Base-by-base conservation (phyloP, 2,797 vertebrate genomes). In the Rhincodon typus region DNA sequence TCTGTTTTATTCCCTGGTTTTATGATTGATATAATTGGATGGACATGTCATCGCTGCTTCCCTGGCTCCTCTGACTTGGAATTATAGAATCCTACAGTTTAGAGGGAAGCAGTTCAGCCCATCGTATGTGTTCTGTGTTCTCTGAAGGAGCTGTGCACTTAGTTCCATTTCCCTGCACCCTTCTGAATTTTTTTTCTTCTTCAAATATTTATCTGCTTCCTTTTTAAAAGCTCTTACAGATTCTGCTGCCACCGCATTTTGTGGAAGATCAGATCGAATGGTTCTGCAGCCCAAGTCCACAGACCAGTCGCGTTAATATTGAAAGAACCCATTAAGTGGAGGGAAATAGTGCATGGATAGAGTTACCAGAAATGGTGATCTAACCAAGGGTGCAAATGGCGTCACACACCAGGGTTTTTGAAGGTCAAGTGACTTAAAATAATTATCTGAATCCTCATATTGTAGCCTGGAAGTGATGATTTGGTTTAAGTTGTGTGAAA, bases 121-220 rank as follows among this genome's bases (percentile, higher is more conserved):
- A 42, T 23, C 7, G 7, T 38, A 42, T n/a, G n/a, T 42, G 4
- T 21, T 21, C 38, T 46, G 42, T 27, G 38, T 46, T 46, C 82
- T 84, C 38, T 46, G 82, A 84, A 84, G 82, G 38, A 46, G 21
- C 82, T 84, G 38, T 46, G 62, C 90, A 69, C 90, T 93, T 38
- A 38, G 62, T 42, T n/a, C 90, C 19, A 27, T 38, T 67, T 42
- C 62, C 90, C 66, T 42, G 21, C 4, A n/a, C 90, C n/a, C 90
- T 69, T 93, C 21, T 69, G 90, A 93, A 69, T 67, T 42, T 42
- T 42, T 50, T 42, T 69, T 50, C 90, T 42, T 93, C 90, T 38
- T 93, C 66, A 93, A 93, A 93, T 69, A 93, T 93, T 67, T 42
- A 93, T 93, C 66, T n/a, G 7, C n/a, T 93, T 69, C 90, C 21